Evolutionary conservation across 2,797 vertebrate genomes (phyloP).

Genomic region (Sebastes matsubarae): DNA sequence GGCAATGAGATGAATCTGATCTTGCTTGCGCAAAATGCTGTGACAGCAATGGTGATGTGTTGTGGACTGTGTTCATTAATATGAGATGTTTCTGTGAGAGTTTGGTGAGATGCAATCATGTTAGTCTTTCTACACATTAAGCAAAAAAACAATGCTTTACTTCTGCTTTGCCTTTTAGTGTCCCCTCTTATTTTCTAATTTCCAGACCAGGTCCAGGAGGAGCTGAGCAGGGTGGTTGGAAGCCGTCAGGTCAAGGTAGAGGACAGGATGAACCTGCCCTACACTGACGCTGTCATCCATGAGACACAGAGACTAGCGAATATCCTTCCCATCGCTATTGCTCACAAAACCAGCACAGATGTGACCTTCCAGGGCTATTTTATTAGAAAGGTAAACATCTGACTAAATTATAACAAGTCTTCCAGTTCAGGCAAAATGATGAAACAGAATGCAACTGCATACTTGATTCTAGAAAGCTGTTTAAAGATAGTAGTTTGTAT

Average conservation of each 20-base stretch:
- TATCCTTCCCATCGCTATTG: slow-evolving; percentile 45
- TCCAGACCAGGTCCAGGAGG: slow-evolving; percentile 70
- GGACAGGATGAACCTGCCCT: slow-evolving; percentile 69
- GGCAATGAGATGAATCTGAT: background rate
- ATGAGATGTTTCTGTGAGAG: background rate
- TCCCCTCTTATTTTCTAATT: background rate
- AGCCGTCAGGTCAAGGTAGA: slow-evolving; percentile 40
- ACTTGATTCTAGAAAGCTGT: background rate
- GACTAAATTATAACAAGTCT: background rate
- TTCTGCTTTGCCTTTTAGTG: background rate
- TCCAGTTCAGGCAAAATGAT: background rate
- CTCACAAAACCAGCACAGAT: slow-evolving; percentile 65
- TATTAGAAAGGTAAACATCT: slow-evolving; percentile 58
- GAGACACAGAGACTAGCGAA: slow-evolving; percentile 69
- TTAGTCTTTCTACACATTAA: background rate
- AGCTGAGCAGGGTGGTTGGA: slow-evolving; percentile 65
- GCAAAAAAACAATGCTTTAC: background rate
- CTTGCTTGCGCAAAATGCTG: background rate
- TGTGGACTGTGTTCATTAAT: background rate
- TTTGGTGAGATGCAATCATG: background rate
- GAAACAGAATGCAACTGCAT: background rate
- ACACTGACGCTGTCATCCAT: slow-evolving; percentile 75
- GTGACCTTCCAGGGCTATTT: slow-evolving; percentile 72
- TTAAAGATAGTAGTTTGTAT: background rate
- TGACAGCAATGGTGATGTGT: background rate